Percentiles rank a stretch among this genome's conserved stretches.
phyloP scores from a whole-genome alignment of 1,140 invertebrate genomes.

The Dendroctonus ponderosae region DNA sequence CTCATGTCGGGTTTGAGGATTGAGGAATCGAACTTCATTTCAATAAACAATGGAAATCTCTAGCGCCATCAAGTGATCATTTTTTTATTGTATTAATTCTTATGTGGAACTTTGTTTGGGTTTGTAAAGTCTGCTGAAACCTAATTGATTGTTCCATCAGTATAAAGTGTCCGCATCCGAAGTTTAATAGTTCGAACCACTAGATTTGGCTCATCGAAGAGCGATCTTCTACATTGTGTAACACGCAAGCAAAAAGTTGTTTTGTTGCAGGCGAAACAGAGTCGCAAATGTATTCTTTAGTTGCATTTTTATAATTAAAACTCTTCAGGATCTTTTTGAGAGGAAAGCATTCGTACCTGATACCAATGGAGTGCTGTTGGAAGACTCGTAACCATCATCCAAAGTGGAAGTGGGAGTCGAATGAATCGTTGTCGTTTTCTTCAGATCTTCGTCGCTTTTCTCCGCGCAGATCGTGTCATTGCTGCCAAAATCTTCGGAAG shows the following conservation, averaged over 20 bases:
- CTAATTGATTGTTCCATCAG: neutral
- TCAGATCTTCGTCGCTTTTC: slow-evolving; percentile 35
- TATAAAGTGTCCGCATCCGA: too few species aligned
- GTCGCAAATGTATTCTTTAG: neutral
- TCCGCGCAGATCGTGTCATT: slow-evolving; percentile 38
- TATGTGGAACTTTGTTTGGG: neutral
- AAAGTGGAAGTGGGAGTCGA: slow-evolving; percentile 49
- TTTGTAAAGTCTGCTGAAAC: neutral
- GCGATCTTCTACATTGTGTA: too few species aligned
- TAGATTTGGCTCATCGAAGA: too few species aligned
- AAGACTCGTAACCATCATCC: slow-evolving; percentile 57
- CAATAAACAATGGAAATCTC: too few species aligned
- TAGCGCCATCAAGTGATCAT: too few species aligned
- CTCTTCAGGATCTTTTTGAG: neutral
- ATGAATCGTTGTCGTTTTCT: slow-evolving; percentile 40
- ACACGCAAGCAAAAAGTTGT: too few species aligned
- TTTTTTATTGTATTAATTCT: neutral
- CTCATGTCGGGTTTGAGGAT: neutral
- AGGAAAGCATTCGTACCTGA: slow-evolving; percentile 47
- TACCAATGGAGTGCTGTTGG: slow-evolving; percentile 55
- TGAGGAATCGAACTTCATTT: slow-evolving; percentile 5
- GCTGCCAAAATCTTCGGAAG: slow-evolving; percentile 35
- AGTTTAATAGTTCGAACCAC: too few species aligned
- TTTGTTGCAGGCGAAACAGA: too few species aligned
- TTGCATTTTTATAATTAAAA: neutral